Conservation (phyloP, 2,888 invertebrate species). For the Clitarchus hookeri region DNA sequence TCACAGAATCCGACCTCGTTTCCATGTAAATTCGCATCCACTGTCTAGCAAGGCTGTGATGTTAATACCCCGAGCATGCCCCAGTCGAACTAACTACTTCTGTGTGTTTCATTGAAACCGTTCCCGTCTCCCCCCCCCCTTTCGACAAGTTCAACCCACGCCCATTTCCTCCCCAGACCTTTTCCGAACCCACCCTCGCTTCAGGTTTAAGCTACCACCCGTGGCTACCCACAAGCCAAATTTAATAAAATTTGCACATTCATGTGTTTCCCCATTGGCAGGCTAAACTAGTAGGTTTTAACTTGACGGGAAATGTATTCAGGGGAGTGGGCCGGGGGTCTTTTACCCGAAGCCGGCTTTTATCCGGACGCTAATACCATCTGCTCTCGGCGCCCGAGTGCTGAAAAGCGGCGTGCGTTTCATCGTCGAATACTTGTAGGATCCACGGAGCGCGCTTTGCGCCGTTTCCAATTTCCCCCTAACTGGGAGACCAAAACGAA, state of each 20-base stretch:
- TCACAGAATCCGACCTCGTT: slow-evolving; percentile 38
- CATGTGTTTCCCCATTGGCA: slow-evolving; percentile 24
- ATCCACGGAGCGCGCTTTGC: too few species aligned
- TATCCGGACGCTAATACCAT: neutral
- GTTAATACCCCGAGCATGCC: too few species aligned
- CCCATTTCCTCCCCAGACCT: neutral
- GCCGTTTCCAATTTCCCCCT: too few species aligned
- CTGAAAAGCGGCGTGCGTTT: neutral
- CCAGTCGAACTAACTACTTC: neutral
- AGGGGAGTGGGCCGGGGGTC: neutral
- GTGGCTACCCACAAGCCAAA: slow-evolving; percentile 30
- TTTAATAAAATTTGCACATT: slow-evolving; percentile 43
- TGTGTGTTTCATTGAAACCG: slow-evolving; percentile 10
- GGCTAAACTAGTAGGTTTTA: slow-evolving; percentile 16
- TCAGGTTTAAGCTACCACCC: slow-evolving; percentile 22
- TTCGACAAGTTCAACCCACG: neutral
- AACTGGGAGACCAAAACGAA: too few species aligned
- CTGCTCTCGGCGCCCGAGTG: neutral
- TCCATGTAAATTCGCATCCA: slow-evolving; percentile 40
- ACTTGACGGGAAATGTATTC: neutral
- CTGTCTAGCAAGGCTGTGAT: neutral
- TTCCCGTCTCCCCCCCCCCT: neutral
- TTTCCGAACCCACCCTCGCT: slow-evolving; percentile 17
- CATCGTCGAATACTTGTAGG: neutral
- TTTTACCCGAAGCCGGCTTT: neutral